These are phyloP conservation scores for Glareola pratincola DNA, from an alignment of 2,113 vertebrate species.

Conservation along the genomic window DNA sequence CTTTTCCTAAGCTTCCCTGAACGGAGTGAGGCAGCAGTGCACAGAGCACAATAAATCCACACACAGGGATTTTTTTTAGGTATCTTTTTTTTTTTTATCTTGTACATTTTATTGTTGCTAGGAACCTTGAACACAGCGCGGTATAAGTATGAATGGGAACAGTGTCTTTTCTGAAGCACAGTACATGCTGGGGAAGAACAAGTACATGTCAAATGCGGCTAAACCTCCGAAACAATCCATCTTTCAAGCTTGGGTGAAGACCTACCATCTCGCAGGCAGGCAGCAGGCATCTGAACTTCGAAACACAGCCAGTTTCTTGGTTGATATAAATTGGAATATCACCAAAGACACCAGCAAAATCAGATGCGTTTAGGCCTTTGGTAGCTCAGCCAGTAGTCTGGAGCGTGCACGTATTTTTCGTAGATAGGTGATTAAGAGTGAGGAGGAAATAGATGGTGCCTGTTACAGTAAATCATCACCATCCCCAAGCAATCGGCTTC, in stretches of 20 bases:
- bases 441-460: neutral
- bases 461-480: neutral
- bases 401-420: rapidly evolving
- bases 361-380: neutral
- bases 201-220: neutral
- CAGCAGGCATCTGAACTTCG: neutral
- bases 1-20: neutral
- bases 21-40: neutral
- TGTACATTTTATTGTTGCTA: neutral
- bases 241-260: neutral
- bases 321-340: neutral
- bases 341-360: neutral
- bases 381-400: neutral
- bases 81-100: neutral
- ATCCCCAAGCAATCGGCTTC: neutral
- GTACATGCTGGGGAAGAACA: neutral
- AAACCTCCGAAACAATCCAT: neutral
- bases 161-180: neutral
- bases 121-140: neutral
- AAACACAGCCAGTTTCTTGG: neutral
- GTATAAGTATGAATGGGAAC: neutral
- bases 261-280: neutral
- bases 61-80: neutral
- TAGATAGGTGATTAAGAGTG: neutral
- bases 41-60: neutral